Evolutionary conservation across 2,888 invertebrate species (phyloP).

Genomic region (Amphipyra berbera): DNA sequence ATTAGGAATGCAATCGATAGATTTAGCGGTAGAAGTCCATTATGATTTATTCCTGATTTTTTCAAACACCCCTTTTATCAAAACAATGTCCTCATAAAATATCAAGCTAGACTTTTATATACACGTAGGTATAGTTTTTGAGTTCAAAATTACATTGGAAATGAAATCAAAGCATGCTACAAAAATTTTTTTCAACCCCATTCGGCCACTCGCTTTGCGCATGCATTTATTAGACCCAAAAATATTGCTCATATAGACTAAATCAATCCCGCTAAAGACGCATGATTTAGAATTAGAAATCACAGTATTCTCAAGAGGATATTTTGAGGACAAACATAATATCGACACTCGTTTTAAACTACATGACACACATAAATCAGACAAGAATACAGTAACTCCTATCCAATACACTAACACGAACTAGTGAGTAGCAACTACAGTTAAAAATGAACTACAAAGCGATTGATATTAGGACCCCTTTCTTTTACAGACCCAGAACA

Average conservation of each 20-base stretch:
- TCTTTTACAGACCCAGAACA: constrained; percentile 97
- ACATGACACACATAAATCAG: constrained; percentile 52
- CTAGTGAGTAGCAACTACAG: constrained; percentile 74
- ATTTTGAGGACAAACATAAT: constrained; percentile 51
- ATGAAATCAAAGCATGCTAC: constrained; percentile 48
- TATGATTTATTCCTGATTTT: constrained; percentile 11
- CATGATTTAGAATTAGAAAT: constrained; percentile 54
- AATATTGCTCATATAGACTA: constrained; percentile 27
- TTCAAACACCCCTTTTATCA: neutral
- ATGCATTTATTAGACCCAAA: constrained; percentile 55
- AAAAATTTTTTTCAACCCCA: constrained; percentile 51
- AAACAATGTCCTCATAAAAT: constrained; percentile 1
- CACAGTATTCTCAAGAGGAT: constrained; percentile 46
- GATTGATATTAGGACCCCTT: constrained; percentile 90
- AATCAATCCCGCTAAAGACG: constrained; percentile 30
- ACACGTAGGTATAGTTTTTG: neutral
- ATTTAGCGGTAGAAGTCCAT: constrained; percentile 31
- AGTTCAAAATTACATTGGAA: constrained; percentile 15
- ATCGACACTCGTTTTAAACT: constrained; percentile 37
- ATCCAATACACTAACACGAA: constrained; percentile 70
- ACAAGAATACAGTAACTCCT: constrained; percentile 52
- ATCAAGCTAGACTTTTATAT: constrained; percentile 11
- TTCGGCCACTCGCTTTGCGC: constrained; percentile 68
- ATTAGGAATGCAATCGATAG: constrained; percentile 53
- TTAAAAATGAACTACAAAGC: constrained; percentile 84